Percentiles rank a stretch among this genome's conserved stretches.
These are phyloP conservation scores for Cromileptes altivelis DNA, from an alignment of 2,113 vertebrate genomes.

Conservation along the genomic window DNA sequence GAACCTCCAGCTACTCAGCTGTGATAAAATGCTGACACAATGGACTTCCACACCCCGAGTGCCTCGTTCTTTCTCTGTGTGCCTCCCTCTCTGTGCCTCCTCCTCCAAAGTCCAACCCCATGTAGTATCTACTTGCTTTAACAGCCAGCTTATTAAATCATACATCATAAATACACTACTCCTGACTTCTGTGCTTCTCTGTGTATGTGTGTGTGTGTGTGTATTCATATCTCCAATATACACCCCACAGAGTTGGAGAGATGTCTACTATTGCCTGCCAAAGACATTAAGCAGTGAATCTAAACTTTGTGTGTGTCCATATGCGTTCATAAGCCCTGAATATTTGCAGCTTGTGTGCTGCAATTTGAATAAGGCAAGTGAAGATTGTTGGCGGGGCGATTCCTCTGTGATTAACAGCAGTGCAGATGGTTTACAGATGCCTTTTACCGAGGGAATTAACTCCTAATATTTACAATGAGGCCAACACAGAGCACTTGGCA, in stretches of 20 bases:
- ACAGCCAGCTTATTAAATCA: slow-evolving; percentile 85
- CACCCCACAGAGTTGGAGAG: slow-evolving; percentile 54
- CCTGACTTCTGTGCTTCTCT: slow-evolving; percentile 43
- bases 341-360: slow-evolving; percentile 74
- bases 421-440: slow-evolving; percentile 87
- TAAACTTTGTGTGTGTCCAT: slow-evolving; percentile 80
- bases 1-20: slow-evolving; percentile 72
- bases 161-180: slow-evolving; percentile 81
- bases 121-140: slow-evolving; percentile 75
- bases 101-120: slow-evolving; percentile 29
- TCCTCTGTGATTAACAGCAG: slow-evolving; percentile 87
- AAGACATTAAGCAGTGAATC: slow-evolving; percentile 83
- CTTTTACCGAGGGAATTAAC: slow-evolving; percentile 87
- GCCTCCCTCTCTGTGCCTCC: background rate
- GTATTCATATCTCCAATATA: slow-evolving; percentile 39
- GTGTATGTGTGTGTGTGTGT: slow-evolving; percentile 35
- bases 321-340: slow-evolving; percentile 63
- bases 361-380: slow-evolving; percentile 86
- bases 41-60: slow-evolving; percentile 45
- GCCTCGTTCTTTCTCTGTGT: slow-evolving; percentile 7
- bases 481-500: slow-evolving; percentile 73
- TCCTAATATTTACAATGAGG: slow-evolving; percentile 89
- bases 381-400: slow-evolving; percentile 80
- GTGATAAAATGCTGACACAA: slow-evolving; percentile 78
- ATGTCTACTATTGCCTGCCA: slow-evolving; percentile 76